A percentile compares a stretch with the other conserved stretches of the same genome.
These are phyloP conservation scores for Oncorhynchus masou DNA, from an alignment of 2,113 vertebrate species.

Conservation along the genomic window DNA sequence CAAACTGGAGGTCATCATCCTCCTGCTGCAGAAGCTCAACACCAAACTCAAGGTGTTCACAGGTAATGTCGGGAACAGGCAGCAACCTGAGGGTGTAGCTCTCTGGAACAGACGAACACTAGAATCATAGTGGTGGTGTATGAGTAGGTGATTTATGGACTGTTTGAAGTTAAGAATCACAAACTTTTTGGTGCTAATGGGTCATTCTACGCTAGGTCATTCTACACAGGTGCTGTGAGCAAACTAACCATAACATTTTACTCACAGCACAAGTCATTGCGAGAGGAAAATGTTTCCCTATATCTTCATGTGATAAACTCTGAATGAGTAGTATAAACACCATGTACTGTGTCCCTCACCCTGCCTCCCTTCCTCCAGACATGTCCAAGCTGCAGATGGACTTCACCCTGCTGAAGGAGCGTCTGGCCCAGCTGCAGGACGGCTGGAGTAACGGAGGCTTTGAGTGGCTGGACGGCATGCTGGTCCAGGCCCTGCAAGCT, in stretches of 20 bases:
- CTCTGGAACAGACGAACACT: constrained; percentile 34
- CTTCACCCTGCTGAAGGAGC: constrained; percentile 84
- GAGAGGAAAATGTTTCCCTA: too few relatives aligned
- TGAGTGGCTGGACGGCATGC: constrained; percentile 93
- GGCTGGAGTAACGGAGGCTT: constrained; percentile 84
- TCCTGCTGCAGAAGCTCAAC: constrained; percentile 89
- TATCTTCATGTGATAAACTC: not conserved
- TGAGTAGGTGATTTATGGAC: not conserved
- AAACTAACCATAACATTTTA: not conserved
- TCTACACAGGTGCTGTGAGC: not conserved
- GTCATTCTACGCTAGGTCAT: too few relatives aligned
- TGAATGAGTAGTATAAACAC: not conserved
- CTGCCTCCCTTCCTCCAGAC: constrained; percentile 67
- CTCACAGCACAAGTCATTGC: too few relatives aligned
- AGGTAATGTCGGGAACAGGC: constrained; percentile 65
- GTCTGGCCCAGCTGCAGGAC: constrained; percentile 79
- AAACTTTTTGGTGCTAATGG: too few relatives aligned
- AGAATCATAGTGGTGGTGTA: constrained; percentile 19
- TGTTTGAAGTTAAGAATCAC: not conserved
- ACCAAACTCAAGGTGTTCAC: constrained; percentile 88
- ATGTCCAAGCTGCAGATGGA: constrained; percentile 88
- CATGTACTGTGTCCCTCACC: not conserved
- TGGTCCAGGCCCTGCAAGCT: constrained; percentile 88
- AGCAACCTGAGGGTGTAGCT: constrained; percentile 21
- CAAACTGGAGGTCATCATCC: constrained; percentile 88